Percentiles rank a stretch among this genome's conserved stretches.
Evolutionary conservation across 2,888 invertebrate species (phyloP).

Genomic region (Cephus runcator): DNA sequence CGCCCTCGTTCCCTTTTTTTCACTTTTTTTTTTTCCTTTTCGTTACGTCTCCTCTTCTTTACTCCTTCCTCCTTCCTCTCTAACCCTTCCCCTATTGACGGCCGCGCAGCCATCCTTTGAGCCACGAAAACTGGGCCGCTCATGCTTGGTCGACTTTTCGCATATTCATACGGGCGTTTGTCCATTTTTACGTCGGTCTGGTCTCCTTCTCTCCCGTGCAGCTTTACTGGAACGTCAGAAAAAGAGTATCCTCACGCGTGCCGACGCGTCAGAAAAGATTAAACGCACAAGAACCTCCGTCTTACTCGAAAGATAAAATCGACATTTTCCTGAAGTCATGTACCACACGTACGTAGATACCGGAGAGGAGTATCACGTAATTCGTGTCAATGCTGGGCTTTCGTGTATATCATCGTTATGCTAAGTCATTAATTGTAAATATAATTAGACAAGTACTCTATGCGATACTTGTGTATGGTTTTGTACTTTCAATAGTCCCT

Average conservation of each 20-base stretch:
- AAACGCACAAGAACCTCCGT: not conserved
- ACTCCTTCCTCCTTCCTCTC: not conserved
- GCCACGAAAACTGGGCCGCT: conserved; percentile 28
- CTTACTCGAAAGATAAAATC: not conserved
- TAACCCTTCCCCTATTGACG: not conserved
- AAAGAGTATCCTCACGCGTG: not conserved
- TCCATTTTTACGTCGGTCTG: not conserved
- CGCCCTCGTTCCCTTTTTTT: not conserved
- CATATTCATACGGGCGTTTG: conserved; percentile 25
- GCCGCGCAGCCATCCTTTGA: not conserved
- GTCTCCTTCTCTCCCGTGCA: not conserved
- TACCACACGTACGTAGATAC: not conserved
- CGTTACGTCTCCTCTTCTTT: not conserved
- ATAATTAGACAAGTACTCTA: not conserved
- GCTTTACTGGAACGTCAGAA: not conserved
- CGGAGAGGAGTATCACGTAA: not conserved
- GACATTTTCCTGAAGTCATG: not conserved
- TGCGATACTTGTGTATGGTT: not conserved
- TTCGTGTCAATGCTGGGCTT: not conserved
- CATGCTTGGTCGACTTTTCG: conserved; percentile 30
- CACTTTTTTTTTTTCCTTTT: not conserved
- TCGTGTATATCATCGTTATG: not conserved
- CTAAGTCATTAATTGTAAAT: not conserved
- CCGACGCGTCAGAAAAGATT: not conserved
- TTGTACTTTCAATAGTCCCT: not conserved